Base-by-base conservation (phyloP, 2,113 vertebrate species). In the Dissostichus mawsoni region DNA sequence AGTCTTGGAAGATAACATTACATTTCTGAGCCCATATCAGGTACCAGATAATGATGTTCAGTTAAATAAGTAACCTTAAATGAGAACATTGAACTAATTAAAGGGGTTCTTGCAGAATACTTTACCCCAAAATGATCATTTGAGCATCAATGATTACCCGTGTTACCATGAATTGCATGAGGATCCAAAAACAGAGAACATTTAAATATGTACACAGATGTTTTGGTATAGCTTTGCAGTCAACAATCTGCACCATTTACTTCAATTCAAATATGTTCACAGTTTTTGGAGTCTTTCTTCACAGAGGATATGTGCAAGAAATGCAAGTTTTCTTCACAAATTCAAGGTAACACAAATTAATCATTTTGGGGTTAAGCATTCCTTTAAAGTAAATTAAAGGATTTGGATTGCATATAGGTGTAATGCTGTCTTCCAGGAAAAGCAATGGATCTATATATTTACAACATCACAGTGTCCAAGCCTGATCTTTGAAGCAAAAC, bases 1-100 rank as follows among this genome's bases (percentile, higher is more conserved):
- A 58, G 73, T 76, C 78, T 58, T 78, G 76, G 74, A 69, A 47
- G 80, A 76, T 17, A 87, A 64, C 83, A 67, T 83, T 52, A 79
- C 78, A 77, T 61, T 50, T 66, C 62, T 23, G 47, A 55, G 62
- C 57, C 65, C 9, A 3, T 33, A 55, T 29, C 33, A 25, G 8
- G 6, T 18, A 41, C 9, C 8, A 45, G 25, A 71, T 56, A 20
- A 20, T 41, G 47, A 45, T 0, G 17, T 0, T 33, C n/a, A 69
- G 9, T 69, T 4, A 48, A 51, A 3, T 29, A 57, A 75, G 48
- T 44, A 44, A 20, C 9, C 25, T 1, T 8, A 11, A 52, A 17
- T 16, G 7, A 44, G 8, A 25, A 25, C 17, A 61, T 0, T 44
- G 16, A 73, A 36, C 52, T 17, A 17, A 50, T 1, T 36, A 8